phyloP scores from a whole-genome alignment of 2,113 vertebrate genomes.

The Corvus moneduloides region DNA sequence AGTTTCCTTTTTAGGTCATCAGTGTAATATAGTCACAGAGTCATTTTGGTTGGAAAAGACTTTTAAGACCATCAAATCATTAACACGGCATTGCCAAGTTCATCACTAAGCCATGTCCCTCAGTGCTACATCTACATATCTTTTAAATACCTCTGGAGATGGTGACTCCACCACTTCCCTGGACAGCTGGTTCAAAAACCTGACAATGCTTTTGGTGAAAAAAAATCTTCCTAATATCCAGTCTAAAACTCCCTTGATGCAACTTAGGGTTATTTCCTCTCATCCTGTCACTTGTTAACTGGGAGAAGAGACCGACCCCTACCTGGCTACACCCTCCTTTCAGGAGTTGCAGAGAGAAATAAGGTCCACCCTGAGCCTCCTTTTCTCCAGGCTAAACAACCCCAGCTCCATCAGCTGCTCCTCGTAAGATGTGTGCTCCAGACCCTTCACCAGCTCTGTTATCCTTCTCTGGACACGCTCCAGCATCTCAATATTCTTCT shows the following conservation, averaged over 20 bases:
- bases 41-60: not conserved
- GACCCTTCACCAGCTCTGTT: not conserved
- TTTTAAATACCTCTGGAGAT: not conserved
- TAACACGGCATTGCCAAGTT: not conserved
- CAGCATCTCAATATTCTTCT: not conserved
- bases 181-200: not conserved
- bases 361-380: not conserved
- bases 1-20: not conserved
- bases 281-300: not conserved
- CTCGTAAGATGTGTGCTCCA: not conserved
- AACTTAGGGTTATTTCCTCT: not conserved
- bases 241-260: not conserved
- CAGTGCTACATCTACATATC: not conserved
- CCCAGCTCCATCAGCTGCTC: not conserved
- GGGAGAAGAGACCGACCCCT: not conserved
- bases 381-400: not conserved
- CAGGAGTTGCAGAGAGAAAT: not conserved
- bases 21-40: not conserved
- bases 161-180: not conserved
- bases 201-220: not conserved
- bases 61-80: not conserved
- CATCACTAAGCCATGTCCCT: not conserved
- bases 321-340: not conserved
- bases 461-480: accelerated
- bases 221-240: not conserved